A percentile compares a stretch with the other conserved stretches of the same genome.
Evolutionary conservation across 2,797 vertebrate genomes (phyloP).

Genomic region (Pitangus sulphuratus): DNA sequence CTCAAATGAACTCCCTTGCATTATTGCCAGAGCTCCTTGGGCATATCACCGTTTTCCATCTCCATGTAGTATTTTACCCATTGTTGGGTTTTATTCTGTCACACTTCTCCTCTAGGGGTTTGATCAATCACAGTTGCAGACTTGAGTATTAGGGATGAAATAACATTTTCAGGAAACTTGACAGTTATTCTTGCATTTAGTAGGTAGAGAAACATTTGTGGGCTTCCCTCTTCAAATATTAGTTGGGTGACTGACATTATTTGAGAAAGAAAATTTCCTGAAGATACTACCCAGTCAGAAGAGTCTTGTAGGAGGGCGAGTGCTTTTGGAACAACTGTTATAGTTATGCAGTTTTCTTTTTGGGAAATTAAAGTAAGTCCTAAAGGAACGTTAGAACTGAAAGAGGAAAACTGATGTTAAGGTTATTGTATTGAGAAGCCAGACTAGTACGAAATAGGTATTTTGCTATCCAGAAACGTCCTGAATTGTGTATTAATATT

Average conservation of each 20-base stretch:
- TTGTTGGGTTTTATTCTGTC: neutral
- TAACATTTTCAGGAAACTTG: neutral
- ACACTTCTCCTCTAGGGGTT: neutral
- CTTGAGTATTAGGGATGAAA: neutral
- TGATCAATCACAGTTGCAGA: neutral
- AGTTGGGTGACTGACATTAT: neutral
- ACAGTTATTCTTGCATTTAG: neutral
- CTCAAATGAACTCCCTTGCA: neutral
- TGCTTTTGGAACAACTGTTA: neutral
- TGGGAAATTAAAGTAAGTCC: neutral
- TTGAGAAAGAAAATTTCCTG: neutral
- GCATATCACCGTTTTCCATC: neutral
- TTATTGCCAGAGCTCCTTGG: neutral
- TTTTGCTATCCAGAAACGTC: neutral
- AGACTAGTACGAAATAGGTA: neutral
- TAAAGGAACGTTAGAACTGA: neutral
- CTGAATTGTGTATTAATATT: neutral
- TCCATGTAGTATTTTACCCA: rapidly evolving
- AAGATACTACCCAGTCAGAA: neutral
- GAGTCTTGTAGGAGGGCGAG: neutral
- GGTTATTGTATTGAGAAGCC: neutral
- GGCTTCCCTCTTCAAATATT: neutral
- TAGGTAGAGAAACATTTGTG: neutral
- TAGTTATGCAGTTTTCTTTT: neutral
- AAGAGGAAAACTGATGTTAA: neutral